Conservation (phyloP, 2,888 invertebrate species). For the Eupithecia vulgata region DNA sequence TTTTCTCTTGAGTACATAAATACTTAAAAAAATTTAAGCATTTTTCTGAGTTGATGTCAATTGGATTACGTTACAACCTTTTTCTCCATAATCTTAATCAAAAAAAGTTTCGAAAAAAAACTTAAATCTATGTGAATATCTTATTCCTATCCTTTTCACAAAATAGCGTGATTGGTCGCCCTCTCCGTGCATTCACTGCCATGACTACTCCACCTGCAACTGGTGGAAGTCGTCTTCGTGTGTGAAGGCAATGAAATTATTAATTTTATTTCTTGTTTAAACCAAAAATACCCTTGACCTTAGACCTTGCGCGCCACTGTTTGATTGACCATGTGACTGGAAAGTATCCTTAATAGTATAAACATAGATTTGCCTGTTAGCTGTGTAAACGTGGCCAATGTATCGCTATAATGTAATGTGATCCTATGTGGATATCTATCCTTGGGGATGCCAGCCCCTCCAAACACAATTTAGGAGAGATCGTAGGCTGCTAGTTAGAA, state of each 20-base stretch:
- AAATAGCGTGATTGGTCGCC: too few relatives aligned
- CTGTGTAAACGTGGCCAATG: conserved; percentile 11
- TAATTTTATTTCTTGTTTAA: not conserved
- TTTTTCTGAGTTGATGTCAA: too few relatives aligned
- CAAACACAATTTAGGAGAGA: conserved; percentile 14
- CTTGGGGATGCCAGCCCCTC: conserved; percentile 15
- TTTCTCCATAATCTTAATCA: too few relatives aligned
- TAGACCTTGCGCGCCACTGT: not conserved
- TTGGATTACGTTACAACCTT: too few relatives aligned
- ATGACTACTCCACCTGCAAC: too few relatives aligned
- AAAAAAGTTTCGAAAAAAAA: too few relatives aligned
- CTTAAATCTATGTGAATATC: too few relatives aligned
- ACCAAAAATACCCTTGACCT: not conserved
- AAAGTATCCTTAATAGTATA: not conserved
- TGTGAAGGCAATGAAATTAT: not conserved
- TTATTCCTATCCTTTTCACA: too few relatives aligned
- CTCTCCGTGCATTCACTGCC: too few relatives aligned
- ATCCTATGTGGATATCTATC: conserved; percentile 13
- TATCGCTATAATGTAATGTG: conserved; percentile 10
- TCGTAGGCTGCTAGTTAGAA: conserved; percentile 8
- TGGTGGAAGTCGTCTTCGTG: too few relatives aligned
- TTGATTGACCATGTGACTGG: not conserved
- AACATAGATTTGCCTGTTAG: not conserved
- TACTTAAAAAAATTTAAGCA: too few relatives aligned
- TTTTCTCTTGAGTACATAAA: not conserved